These are phyloP conservation scores for Agrochola lota DNA, from an alignment of 2,888 invertebrate genomes.

Conservation along the genomic window DNA sequence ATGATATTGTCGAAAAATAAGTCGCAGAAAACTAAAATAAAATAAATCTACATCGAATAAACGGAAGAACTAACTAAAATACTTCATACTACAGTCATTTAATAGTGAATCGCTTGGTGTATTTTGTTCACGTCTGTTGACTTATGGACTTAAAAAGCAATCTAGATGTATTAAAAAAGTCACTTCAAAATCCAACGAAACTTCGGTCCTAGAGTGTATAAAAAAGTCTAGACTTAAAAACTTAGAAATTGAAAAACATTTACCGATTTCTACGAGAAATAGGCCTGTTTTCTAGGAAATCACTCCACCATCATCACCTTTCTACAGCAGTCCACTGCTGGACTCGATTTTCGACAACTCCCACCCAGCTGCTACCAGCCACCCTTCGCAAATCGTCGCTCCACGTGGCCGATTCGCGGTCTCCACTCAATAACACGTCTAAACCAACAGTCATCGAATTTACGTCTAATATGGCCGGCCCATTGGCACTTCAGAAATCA, in stretches of 20 bases:
- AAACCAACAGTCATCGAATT: too few relatives aligned
- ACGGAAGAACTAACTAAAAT: neutral
- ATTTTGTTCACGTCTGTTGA: neutral
- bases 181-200: neutral
- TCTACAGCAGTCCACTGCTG: neutral
- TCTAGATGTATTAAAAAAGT: neutral
- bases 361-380: too few relatives aligned
- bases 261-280: neutral
- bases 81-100: neutral
- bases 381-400: too few relatives aligned
- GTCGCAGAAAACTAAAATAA: neutral
- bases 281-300: neutral
- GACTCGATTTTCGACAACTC: too few relatives aligned
- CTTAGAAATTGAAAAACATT: neutral
- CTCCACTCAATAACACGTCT: too few relatives aligned
- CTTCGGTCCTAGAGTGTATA: neutral
- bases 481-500: neutral
- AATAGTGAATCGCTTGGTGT: neutral
- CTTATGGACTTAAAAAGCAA: neutral
- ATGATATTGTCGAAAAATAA: neutral
- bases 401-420: too few relatives aligned
- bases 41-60: neutral
- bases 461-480: neutral
- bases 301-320: neutral
- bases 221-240: conserved; percentile 2